phyloP scores from a whole-genome alignment of 1,140 invertebrate species.

The Drosophila lini region DNA sequence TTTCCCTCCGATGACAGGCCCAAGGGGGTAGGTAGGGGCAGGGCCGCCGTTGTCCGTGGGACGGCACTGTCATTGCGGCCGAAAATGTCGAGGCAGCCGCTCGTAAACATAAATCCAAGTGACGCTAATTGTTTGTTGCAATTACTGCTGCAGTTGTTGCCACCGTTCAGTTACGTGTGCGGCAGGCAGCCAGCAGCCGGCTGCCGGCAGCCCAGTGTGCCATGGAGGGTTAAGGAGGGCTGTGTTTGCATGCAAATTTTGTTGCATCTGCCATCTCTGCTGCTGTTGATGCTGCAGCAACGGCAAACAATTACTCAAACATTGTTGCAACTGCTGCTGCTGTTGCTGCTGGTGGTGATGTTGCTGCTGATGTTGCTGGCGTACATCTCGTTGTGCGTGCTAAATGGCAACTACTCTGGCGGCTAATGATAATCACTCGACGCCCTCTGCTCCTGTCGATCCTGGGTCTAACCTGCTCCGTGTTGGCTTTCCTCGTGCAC shows the following conservation, averaged over 20 bases:
- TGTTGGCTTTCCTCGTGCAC: conserved; percentile 3
- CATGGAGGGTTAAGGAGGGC: conserved; percentile 8
- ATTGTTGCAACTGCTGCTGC: conserved; percentile 67
- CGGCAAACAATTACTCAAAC: conserved; percentile 80
- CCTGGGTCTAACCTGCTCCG: conserved; percentile 17
- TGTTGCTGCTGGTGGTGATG: conserved; percentile 23
- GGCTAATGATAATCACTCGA: conserved; percentile 79
- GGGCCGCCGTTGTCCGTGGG: neutral
- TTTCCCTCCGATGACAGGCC: conserved; percentile 38
- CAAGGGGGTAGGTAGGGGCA: neutral
- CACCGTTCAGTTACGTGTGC: conserved; percentile 65
- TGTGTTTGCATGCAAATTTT: conserved; percentile 74
- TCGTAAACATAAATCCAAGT: conserved; percentile 80
- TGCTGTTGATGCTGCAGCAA: conserved; percentile 52
- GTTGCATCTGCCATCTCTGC: conserved; percentile 58
- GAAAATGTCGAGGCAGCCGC: conserved; percentile 63
- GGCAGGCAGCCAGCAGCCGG: conserved; percentile 18
- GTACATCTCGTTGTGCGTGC: conserved; percentile 69
- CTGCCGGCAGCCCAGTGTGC: conserved; percentile 3
- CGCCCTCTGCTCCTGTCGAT: conserved; percentile 36
- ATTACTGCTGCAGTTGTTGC: conserved; percentile 75
- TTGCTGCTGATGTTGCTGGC: conserved; percentile 30
- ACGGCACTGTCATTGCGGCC: conserved; percentile 37
- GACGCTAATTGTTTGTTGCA: conserved; percentile 82
- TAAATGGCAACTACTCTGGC: conserved; percentile 73